Percentiles rank a stretch among this genome's conserved stretches.
Evolutionary conservation across 2,888 invertebrate genomes (phyloP).

Genomic region (Gerris lacustris): DNA sequence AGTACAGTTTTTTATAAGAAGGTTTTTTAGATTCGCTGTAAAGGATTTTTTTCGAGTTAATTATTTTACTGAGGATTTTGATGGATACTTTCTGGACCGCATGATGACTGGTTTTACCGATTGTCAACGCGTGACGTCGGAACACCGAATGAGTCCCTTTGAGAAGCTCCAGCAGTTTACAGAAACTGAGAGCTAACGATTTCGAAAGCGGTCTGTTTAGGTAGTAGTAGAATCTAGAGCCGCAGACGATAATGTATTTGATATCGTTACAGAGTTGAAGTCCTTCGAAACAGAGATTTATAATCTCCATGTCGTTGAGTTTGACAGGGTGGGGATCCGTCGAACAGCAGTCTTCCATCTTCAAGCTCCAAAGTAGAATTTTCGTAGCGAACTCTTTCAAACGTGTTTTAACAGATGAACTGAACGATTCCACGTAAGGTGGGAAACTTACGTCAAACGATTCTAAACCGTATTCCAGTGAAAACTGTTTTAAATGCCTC

Average conservation of each 20-base stretch:
- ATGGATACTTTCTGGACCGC: conserved; percentile 68
- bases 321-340: conserved; percentile 40
- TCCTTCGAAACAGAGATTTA: conserved; percentile 49
- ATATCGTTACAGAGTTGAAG: conserved; percentile 55
- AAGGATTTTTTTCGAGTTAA: conserved; percentile 44
- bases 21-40: conserved; percentile 47
- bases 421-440: neutral
- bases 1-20: conserved; percentile 52
- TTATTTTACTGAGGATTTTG: conserved; percentile 54
- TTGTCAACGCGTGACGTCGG: conserved; percentile 51
- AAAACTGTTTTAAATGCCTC: conserved; percentile 40
- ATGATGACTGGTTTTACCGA: conserved; percentile 61
- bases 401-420: neutral
- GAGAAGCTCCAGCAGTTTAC: conserved; percentile 67
- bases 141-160: conserved; percentile 63
- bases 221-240: conserved; percentile 56
- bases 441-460: neutral
- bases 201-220: conserved; percentile 66
- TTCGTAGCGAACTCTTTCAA: conserved; percentile 32
- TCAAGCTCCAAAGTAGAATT: conserved; percentile 50
- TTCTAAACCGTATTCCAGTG: neutral
- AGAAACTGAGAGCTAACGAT: conserved; percentile 58
- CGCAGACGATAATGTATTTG: conserved; percentile 44
- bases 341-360: conserved; percentile 44
- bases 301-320: conserved; percentile 44